These are phyloP conservation scores for Paramormyrops kingsleyae DNA, from an alignment of 2,113 vertebrate genomes.

Conservation along the genomic window DNA sequence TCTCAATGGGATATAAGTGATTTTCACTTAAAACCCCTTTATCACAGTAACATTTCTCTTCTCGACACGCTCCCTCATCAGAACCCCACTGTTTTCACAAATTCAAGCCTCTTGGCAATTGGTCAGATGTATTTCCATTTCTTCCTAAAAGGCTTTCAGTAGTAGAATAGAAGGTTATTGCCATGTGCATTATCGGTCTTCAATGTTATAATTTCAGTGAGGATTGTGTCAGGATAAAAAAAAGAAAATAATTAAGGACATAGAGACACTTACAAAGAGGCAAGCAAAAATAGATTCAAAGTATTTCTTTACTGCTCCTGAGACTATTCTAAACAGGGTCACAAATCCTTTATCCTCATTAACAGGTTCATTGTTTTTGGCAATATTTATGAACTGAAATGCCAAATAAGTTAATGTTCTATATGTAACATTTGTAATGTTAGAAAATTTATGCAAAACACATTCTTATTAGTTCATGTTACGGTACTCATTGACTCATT, in stretches of 20 bases:
- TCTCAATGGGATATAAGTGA: background rate
- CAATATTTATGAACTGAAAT: background rate
- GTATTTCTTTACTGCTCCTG: background rate
- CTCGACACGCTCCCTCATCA: background rate
- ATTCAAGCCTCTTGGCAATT: background rate
- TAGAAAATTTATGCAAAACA: background rate
- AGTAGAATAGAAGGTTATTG: background rate
- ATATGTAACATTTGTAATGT: background rate
- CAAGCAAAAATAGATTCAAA: background rate
- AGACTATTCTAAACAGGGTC: background rate
- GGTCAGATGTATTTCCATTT: background rate
- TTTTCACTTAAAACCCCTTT: background rate
- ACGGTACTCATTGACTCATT: background rate
- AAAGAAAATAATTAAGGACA: background rate
- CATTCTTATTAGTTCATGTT: background rate
- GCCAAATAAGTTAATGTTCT: background rate
- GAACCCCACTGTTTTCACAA: background rate
- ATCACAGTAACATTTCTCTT: background rate
- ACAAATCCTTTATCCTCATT: background rate
- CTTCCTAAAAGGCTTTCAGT: background rate
- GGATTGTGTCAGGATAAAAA: background rate
- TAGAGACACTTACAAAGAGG: background rate
- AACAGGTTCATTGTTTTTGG: background rate
- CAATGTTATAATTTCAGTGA: slow-evolving; percentile 1
- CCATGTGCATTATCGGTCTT: background rate